phyloP scores from a whole-genome alignment of 1,140 invertebrate genomes.

The Paraescarpia echinospica region DNA sequence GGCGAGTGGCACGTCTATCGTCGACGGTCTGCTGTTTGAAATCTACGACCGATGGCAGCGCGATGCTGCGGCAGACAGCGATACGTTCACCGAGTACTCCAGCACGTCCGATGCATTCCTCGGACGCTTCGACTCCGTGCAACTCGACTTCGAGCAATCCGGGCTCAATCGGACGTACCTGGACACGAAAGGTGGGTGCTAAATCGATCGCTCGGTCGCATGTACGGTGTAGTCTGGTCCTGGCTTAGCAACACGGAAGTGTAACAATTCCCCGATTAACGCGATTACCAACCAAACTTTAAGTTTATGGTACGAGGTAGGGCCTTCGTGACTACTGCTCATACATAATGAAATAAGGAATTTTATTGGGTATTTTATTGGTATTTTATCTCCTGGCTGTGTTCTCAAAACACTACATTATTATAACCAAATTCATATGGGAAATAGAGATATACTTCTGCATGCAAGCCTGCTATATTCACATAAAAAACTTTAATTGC shows the following conservation, averaged over 20 bases:
- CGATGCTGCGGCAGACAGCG: slow-evolving; percentile 44
- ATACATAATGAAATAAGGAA: too few relatives aligned
- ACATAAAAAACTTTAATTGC: too few relatives aligned
- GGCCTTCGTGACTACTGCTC: neutral
- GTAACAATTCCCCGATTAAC: neutral
- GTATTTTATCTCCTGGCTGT: too few relatives aligned
- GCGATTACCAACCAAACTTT: neutral
- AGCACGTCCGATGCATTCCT: slow-evolving; percentile 52
- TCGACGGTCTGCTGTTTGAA: slow-evolving; percentile 56
- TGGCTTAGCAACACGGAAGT: neutral
- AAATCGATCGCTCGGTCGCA: neutral
- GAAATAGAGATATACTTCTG: too few relatives aligned
- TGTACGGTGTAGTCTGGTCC: neutral
- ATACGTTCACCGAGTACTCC: slow-evolving; percentile 56
- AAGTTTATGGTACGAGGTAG: neutral
- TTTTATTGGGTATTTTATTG: too few relatives aligned
- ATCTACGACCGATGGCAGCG: slow-evolving; percentile 56
- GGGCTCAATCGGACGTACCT: slow-evolving; percentile 42
- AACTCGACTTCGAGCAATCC: slow-evolving; percentile 41
- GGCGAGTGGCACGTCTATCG: slow-evolving; percentile 42
- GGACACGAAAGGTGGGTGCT: slow-evolving; percentile 43
- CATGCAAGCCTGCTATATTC: too few relatives aligned
- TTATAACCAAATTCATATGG: too few relatives aligned
- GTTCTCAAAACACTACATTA: too few relatives aligned
- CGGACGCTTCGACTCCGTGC: slow-evolving; percentile 32